A percentile compares a stretch with the other conserved stretches of the same genome.
Conservation (phyloP, 2,113 vertebrate genomes). For the Aspidoscelis tigris region DNA sequence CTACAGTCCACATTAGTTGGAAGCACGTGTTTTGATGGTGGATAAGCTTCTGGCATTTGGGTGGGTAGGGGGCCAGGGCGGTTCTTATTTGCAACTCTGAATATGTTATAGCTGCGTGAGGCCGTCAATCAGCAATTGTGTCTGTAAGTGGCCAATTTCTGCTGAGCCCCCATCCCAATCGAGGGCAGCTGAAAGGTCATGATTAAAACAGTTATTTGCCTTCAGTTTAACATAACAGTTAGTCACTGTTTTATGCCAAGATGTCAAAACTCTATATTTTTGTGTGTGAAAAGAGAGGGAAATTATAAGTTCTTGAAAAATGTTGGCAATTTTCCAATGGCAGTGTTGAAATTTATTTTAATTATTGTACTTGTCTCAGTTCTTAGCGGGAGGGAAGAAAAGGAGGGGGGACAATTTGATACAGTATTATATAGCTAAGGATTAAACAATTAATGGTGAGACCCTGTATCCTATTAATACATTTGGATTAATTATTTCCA, state of each 20-base stretch:
- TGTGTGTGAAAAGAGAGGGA: constrained; percentile 65
- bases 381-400: constrained; percentile 67
- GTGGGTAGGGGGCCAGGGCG: constrained; percentile 36
- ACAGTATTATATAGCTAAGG: constrained; percentile 62
- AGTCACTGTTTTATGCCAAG: constrained; percentile 79
- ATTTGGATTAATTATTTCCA: constrained; percentile 67
- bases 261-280: constrained; percentile 81
- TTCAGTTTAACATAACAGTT: constrained; percentile 79
- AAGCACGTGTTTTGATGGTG: constrained; percentile 64
- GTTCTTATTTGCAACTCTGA: constrained; percentile 78
- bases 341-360: constrained; percentile 80
- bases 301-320: constrained; percentile 80
- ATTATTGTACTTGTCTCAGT: constrained; percentile 79
- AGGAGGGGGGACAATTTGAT: constrained; percentile 63
- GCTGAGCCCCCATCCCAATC: constrained; percentile 64
- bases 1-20: constrained; percentile 60
- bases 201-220: constrained; percentile 83
- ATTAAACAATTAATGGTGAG: constrained; percentile 75
- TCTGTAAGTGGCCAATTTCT: constrained; percentile 81
- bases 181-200: constrained; percentile 83
- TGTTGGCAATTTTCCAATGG: constrained; percentile 74
- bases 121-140: constrained; percentile 78
- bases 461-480: constrained; percentile 58
- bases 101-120: constrained; percentile 73
- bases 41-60: constrained; percentile 70